Percentiles rank a stretch among this genome's conserved stretches.
Evolutionary conservation across 1,140 invertebrate genomes (phyloP).

Genomic region (Drosophila bocqueti): DNA sequence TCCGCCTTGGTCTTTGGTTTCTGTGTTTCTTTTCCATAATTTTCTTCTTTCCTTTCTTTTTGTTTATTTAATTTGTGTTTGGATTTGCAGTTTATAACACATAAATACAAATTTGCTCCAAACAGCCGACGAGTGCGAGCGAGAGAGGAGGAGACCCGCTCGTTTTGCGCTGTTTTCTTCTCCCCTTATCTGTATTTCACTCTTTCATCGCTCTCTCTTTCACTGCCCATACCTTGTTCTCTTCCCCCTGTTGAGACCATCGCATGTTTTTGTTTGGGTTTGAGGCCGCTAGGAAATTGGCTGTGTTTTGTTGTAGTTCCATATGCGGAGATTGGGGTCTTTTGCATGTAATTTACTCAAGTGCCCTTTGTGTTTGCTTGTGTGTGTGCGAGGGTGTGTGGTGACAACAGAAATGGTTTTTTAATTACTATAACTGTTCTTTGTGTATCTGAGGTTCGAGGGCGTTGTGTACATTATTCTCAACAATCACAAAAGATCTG

Average conservation of each 20-base stretch:
- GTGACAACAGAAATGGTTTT: conserved; percentile 63
- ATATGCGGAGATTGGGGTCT: conserved; percentile 12
- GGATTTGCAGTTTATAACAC: conserved; percentile 21
- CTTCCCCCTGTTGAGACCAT: conserved; percentile 5
- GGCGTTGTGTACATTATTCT: conserved; percentile 53
- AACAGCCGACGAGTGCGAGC: conserved; percentile 12
- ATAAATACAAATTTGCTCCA: conserved; percentile 36
- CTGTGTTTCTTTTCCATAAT: conserved; percentile 11
- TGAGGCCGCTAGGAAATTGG: conserved; percentile 48
- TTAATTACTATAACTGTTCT: conserved; percentile 64
- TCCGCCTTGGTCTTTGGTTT: conserved; percentile 16
- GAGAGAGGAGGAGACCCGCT: conserved; percentile 1
- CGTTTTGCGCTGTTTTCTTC: conserved; percentile 10
- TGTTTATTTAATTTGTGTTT: conserved; percentile 33
- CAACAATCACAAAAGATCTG: conserved; percentile 57
- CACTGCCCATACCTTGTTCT: neutral
- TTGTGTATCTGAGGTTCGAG: conserved; percentile 36
- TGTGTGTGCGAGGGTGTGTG: conserved; percentile 9
- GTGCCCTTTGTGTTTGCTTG: conserved; percentile 17
- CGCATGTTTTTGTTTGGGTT: conserved; percentile 56
- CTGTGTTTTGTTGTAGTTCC: conserved; percentile 37
- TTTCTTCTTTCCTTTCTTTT: conserved; percentile 15
- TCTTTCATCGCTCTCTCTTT: conserved; percentile 8
- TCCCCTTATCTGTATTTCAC: neutral
- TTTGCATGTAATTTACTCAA: conserved; percentile 49